Evolutionary conservation across 2,797 vertebrate species (phyloP), one percentile per base, ranked within the genome.

Genomic region (Pseudochirops cupreus): DNA sequence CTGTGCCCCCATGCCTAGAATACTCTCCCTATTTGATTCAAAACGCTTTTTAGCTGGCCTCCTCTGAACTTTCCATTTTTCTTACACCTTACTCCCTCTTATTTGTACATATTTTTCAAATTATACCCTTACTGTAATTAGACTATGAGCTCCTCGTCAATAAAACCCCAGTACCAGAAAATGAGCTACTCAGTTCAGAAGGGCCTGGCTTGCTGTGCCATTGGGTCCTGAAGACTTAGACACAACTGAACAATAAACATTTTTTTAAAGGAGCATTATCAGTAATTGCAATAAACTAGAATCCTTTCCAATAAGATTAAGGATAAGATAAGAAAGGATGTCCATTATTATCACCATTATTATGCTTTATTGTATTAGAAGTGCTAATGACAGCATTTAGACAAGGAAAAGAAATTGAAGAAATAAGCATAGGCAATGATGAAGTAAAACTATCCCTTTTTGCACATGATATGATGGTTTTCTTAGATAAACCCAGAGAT

Each of bases 1-100:
- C 1, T 54, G 10, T n/a, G 0, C 6, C 33, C 33, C 5, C 31
- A 33, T n/a, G 13, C 1, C 33, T n/a, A 14, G 33, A n/a, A n/a
- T 67, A 13, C 31, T 67, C 11, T 67, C 33, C 31, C 14, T 13
- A 31, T 62, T 7, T 18, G 13, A 2, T 67, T n/a, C 14, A 67
- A 67, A 67, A 4, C 5, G 14, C 62, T n/a, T 67, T 1, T 59
- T 59, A 59, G 3, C 58, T 59, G 58, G 28, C 58, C 29, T 59
- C 58, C 12, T 59, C 29, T 59, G 58, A 59, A 29, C 13, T 58
- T 58, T 67, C 12, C 62, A 67, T n/a, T 67, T 33, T 16, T 5
- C 29, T 67, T n/a, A 16, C 13, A 67, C 13, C 14, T 67, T 67
- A 33, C 5, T 67, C 33, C 14, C 62, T 67, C 62, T n/a, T 67